phyloP scores from a whole-genome alignment of 92 coral and sea anemone genomes.

The Metridium senile region DNA sequence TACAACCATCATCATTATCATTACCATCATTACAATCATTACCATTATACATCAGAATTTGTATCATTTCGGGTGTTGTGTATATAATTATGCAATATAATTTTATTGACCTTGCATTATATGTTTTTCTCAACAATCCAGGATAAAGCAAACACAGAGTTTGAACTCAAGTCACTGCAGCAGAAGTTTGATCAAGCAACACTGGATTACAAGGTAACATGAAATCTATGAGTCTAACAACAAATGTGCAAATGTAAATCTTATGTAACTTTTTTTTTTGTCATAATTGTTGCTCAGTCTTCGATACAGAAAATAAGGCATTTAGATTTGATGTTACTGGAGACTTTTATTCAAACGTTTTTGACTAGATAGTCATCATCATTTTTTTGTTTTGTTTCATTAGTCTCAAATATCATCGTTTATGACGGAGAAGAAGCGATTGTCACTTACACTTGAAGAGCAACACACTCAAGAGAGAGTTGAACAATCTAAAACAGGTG shows the following conservation, averaged over 20 bases:
- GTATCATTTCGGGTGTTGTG: too few relatives aligned
- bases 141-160: slow-evolving; percentile 97
- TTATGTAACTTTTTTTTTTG: background rate
- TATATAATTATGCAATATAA: too few relatives aligned
- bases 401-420: slow-evolving; percentile 91
- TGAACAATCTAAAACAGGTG: slow-evolving; percentile 88
- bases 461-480: slow-evolving; percentile 90
- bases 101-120: too few relatives aligned
- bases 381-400: slow-evolving; percentile 5
- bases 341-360: background rate
- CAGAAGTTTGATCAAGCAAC: slow-evolving; percentile 86
- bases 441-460: slow-evolving; percentile 92
- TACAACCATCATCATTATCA: too few relatives aligned
- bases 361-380: background rate
- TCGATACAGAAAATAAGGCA: too few relatives aligned
- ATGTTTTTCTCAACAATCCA: slow-evolving; percentile 10
- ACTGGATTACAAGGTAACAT: slow-evolving; percentile 78
- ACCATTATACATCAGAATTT: too few relatives aligned
- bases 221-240: background rate
- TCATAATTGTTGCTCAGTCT: background rate
- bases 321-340: too few relatives aligned
- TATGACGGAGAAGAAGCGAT: slow-evolving; percentile 90
- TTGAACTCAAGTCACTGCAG: slow-evolving; percentile 80
- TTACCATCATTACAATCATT: too few relatives aligned
- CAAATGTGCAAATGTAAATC: too few relatives aligned